These are phyloP conservation scores for Pithys albifrons DNA, from an alignment of 2,113 vertebrate species.

Conservation along the genomic window DNA sequence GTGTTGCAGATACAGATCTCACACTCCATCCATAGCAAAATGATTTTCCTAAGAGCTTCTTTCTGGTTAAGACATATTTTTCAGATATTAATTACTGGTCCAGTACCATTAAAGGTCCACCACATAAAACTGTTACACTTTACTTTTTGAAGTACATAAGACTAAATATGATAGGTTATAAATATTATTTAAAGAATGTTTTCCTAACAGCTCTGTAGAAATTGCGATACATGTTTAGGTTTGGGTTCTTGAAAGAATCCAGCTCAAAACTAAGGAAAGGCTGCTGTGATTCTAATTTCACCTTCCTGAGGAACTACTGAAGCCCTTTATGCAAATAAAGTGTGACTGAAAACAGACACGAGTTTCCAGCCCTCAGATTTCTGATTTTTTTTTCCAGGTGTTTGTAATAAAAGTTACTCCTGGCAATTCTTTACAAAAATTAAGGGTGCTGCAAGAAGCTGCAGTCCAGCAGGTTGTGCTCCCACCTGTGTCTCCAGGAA, in stretches of 20 bases:
- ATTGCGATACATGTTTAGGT: background rate
- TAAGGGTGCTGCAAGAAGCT: background rate
- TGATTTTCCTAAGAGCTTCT: background rate
- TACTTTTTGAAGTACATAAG: background rate
- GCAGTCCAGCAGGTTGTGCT: background rate
- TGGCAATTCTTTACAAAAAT: background rate
- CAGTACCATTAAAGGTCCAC: background rate
- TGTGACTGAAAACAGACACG: background rate
- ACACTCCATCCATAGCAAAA: background rate
- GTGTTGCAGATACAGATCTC: background rate
- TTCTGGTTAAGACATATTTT: background rate
- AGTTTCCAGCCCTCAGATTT: background rate
- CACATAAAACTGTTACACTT: background rate
- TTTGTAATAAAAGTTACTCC: background rate
- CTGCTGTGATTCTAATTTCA: background rate
- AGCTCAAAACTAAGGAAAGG: background rate
- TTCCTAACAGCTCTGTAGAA: background rate
- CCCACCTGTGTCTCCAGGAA: background rate
- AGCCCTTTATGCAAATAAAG: background rate
- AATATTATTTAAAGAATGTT: background rate
- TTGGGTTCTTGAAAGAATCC: background rate
- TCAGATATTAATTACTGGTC: background rate
- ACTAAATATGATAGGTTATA: background rate
- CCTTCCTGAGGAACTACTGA: background rate
- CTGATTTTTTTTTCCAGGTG: accelerated